Evolutionary conservation across 2,888 invertebrate species (phyloP).

Genomic region (Pristionchus entomophagus): DNA sequence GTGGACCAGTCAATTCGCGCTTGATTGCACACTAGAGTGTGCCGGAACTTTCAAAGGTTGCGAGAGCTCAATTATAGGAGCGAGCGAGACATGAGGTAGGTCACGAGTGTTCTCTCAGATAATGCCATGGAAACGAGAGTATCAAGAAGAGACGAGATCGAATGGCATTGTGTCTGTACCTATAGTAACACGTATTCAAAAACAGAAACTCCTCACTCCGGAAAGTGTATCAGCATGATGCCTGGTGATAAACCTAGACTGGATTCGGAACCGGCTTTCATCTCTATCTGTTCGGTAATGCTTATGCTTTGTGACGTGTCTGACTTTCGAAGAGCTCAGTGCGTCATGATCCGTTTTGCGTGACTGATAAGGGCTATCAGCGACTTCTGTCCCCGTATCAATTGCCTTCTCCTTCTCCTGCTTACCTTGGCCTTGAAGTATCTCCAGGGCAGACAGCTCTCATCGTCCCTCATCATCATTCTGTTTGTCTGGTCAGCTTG

Average conservation of each 20-base stretch:
- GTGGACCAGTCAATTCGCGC: conserved; percentile 26
- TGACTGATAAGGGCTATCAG: neutral
- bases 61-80: neutral
- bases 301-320: conserved; percentile 5
- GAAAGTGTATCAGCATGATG: no score
- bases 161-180: no score
- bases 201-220: no score
- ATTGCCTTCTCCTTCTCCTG: neutral
- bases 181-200: no score
- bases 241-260: no score
- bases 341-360: conserved; percentile 38
- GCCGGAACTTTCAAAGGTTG: conserved; percentile 26
- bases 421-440: conserved; percentile 6
- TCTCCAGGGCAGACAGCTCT: conserved; percentile 32
- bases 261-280: no score
- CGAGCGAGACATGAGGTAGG: neutral
- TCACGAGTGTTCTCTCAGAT: no score
- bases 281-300: no score
- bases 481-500: neutral
- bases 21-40: neutral
- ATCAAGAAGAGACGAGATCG: no score
- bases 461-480: conserved; percentile 22
- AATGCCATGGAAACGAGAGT: no score
- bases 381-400: neutral
- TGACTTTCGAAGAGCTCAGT: neutral